Percentiles rank a stretch among this genome's conserved stretches.
These are phyloP conservation scores for Uria aalge DNA, from an alignment of 2,113 vertebrate species.

Conservation along the genomic window DNA sequence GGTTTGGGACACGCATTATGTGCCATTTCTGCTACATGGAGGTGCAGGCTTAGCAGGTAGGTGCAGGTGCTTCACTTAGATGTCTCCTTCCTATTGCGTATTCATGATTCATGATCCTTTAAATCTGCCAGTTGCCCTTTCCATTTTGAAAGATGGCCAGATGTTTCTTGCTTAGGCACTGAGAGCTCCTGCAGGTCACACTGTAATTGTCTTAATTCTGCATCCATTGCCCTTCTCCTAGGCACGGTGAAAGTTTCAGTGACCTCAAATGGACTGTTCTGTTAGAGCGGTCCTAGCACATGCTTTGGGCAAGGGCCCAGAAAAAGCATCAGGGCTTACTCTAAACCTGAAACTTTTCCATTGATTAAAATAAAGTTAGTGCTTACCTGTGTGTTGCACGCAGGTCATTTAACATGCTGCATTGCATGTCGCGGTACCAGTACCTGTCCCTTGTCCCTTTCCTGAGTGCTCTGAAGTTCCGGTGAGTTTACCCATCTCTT, in stretches of 20 bases:
- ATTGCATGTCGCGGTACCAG: too few relatives aligned
- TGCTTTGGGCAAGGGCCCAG: not conserved
- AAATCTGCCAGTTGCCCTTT: not conserved
- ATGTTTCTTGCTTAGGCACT: not conserved
- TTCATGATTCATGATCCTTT: not conserved
- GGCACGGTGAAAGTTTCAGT: not conserved
- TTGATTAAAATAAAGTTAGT: not conserved
- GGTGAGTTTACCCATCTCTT: not conserved
- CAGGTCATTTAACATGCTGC: not conserved
- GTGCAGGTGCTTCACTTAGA: not conserved
- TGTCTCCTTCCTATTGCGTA: not conserved
- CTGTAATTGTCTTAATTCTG: not conserved
- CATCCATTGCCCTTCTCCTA: rapidly evolving
- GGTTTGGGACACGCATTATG: not conserved
- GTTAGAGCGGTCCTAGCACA: not conserved
- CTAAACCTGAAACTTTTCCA: not conserved
- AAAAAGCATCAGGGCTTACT: not conserved
- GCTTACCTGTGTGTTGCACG: not conserved
- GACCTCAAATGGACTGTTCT: not conserved
- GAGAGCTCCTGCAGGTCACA: not conserved
- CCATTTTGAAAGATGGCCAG: not conserved
- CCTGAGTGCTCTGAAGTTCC: not conserved
- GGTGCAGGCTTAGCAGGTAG: not conserved
- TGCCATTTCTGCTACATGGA: not conserved
- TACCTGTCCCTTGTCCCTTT: too few relatives aligned